Percentiles rank a stretch among this genome's conserved stretches.
Conservation (phyloP, 2,888 invertebrate species). For the Nymphalis c-album region DNA sequence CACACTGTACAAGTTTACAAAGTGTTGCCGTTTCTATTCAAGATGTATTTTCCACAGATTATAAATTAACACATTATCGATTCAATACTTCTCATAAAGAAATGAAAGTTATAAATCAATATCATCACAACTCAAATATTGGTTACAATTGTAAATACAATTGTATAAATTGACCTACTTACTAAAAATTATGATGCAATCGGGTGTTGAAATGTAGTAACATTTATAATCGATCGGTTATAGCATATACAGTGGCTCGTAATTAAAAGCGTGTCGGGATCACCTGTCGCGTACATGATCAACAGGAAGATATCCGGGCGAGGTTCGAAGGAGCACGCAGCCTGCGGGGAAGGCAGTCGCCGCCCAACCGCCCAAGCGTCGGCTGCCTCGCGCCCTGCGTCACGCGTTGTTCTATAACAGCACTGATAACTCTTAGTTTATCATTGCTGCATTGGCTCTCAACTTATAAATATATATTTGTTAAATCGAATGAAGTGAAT, state of each 20-base stretch:
- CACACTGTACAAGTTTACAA: no score
- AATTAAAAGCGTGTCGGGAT: conserved; percentile 47
- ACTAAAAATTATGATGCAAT: no score
- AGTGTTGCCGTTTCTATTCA: no score
- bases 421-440: conserved; percentile 47
- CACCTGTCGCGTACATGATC: conserved; percentile 78
- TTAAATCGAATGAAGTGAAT: conserved; percentile 16
- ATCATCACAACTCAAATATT: no score
- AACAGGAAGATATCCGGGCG: conserved; percentile 75
- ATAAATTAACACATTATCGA: no score
- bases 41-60: no score
- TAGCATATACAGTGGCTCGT: conserved; percentile 33
- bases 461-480: conserved; percentile 20
- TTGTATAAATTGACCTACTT: no score
- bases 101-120: no score
- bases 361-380: conserved; percentile 75
- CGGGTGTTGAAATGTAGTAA: conserved; percentile 7
- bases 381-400: conserved; percentile 52
- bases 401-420: conserved; percentile 45
- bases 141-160: no score
- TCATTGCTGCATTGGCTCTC: conserved; percentile 39
- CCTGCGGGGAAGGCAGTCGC: conserved; percentile 67
- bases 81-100: no score
- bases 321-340: conserved; percentile 60
- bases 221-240: conserved; percentile 26